phyloP scores from a whole-genome alignment of 2,113 vertebrate genomes.

The Speoplatyrhinus poulsoni region DNA sequence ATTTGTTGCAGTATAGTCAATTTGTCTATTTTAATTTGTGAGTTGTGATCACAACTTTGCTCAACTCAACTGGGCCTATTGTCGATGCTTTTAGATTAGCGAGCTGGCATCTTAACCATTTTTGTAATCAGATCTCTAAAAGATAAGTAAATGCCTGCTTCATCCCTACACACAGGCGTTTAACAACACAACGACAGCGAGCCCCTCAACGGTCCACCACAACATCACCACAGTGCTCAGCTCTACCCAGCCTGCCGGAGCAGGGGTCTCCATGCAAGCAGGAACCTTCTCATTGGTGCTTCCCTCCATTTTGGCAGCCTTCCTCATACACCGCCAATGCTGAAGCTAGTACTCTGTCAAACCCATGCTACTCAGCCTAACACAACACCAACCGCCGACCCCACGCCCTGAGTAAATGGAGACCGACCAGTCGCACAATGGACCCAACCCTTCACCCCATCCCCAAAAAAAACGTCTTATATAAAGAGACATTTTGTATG shows the following conservation, averaged over 20 bases:
- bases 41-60: too few relatives aligned
- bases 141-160: not conserved
- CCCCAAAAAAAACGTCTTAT: not conserved
- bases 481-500: not conserved
- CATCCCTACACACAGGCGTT: conserved; percentile 50
- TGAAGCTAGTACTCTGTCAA: conserved; percentile 47
- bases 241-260: conserved; percentile 44
- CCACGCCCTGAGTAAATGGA: conserved; percentile 34
- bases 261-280: conserved; percentile 51
- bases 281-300: conserved; percentile 52
- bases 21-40: too few relatives aligned
- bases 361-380: conserved; percentile 3
- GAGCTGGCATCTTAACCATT: not conserved
- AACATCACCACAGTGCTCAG: conserved; percentile 52
- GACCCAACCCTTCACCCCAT: conserved; percentile 27
- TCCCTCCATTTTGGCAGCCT: conserved; percentile 54
- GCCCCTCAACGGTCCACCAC: conserved; percentile 53
- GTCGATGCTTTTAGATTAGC: too few relatives aligned
- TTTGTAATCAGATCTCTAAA: not conserved
- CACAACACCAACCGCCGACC: conserved; percentile 14
- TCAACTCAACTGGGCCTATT: too few relatives aligned
- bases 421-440: conserved; percentile 31
- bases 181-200: conserved; percentile 16
- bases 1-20: too few relatives aligned
- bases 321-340: conserved; percentile 62